Evolutionary conservation across 2,888 invertebrate species (phyloP).

Genomic region (Drosophila birchii): DNA sequence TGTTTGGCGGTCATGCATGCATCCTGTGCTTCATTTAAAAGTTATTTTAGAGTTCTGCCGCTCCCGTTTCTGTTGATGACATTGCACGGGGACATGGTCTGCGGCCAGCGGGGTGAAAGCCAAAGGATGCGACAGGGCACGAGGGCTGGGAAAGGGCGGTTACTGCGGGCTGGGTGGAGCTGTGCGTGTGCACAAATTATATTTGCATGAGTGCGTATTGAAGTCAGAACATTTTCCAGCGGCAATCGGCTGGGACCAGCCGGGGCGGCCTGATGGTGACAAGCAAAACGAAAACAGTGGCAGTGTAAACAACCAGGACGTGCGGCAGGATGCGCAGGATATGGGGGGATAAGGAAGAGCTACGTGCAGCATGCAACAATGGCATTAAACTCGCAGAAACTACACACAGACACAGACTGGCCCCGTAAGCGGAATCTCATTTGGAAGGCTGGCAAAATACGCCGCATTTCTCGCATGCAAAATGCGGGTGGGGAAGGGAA

Average conservation of each 20-base stretch:
- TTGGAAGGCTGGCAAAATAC: slow-evolving; percentile 45
- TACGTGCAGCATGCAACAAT: slow-evolving; percentile 72
- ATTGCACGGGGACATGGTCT: slow-evolving; percentile 36
- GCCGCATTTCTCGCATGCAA: slow-evolving; percentile 51
- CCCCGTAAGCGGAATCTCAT: slow-evolving; percentile 54
- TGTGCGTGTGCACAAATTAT: slow-evolving; percentile 60
- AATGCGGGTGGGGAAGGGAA: slow-evolving; percentile 23
- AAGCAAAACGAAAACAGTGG: slow-evolving; percentile 59
- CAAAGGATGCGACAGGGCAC: background rate
- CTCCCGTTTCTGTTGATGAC: slow-evolving; percentile 33
- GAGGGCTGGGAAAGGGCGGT: background rate
- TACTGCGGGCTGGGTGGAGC: slow-evolving; percentile 2
- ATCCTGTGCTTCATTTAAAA: slow-evolving; percentile 45
- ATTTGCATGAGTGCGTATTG: slow-evolving; percentile 75
- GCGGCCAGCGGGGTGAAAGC: background rate
- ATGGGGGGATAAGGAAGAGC: slow-evolving; percentile 4
- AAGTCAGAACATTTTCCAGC: slow-evolving; percentile 51
- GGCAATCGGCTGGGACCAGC: slow-evolving; percentile 9
- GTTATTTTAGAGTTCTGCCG: slow-evolving; percentile 47
- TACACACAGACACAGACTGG: slow-evolving; percentile 1
- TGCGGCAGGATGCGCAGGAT: slow-evolving; percentile 45
- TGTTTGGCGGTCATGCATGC: slow-evolving; percentile 36
- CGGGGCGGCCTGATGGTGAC: slow-evolving; percentile 38
- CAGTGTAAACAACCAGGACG: slow-evolving; percentile 54
- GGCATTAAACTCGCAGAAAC: slow-evolving; percentile 50